These are phyloP conservation scores for Cydia splendana DNA, from an alignment of 1,140 invertebrate genomes.

Conservation along the genomic window DNA sequence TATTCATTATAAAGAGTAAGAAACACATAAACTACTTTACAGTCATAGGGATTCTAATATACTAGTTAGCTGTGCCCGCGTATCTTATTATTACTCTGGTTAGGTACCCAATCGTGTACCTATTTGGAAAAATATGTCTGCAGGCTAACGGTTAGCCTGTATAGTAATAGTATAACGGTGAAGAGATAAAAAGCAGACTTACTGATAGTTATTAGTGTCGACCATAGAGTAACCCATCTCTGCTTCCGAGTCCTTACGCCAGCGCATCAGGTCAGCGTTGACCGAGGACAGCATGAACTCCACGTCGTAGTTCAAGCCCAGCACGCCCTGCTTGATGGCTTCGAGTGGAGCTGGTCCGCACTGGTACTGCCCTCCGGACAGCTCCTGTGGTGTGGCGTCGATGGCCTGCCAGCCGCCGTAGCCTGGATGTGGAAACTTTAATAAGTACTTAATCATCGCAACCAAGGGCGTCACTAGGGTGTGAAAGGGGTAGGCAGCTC, in stretches of 20 bases:
- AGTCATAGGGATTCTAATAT: no score
- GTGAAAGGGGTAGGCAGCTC: no score
- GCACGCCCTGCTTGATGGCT: slow-evolving; percentile 86
- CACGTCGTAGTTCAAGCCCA: slow-evolving; percentile 85
- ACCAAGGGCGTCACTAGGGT: no score
- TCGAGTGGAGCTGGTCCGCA: slow-evolving; percentile 85
- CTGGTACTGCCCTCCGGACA: slow-evolving; percentile 80
- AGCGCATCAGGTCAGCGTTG: slow-evolving; percentile 82
- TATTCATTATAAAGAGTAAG: no score
- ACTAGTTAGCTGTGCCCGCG: no score
- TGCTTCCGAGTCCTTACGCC: slow-evolving; percentile 80
- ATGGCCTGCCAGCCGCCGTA: slow-evolving; percentile 89
- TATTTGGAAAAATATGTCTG: no score
- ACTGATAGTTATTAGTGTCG: slow-evolving; percentile 86
- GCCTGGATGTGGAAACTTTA: slow-evolving; percentile 55
- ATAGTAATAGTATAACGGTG: no score
- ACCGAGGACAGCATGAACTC: slow-evolving; percentile 85
- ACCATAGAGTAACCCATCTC: slow-evolving; percentile 83
- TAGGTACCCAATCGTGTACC: no score
- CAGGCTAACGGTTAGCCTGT: no score
- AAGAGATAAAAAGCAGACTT: slow-evolving; percentile 49
- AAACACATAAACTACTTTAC: no score
- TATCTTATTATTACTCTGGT: no score
- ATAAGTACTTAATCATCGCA: slow-evolving; percentile 19
- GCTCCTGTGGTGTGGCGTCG: slow-evolving; percentile 88